These are phyloP conservation scores for Egretta garzetta DNA, from an alignment of 2,113 vertebrate genomes.

Conservation along the genomic window DNA sequence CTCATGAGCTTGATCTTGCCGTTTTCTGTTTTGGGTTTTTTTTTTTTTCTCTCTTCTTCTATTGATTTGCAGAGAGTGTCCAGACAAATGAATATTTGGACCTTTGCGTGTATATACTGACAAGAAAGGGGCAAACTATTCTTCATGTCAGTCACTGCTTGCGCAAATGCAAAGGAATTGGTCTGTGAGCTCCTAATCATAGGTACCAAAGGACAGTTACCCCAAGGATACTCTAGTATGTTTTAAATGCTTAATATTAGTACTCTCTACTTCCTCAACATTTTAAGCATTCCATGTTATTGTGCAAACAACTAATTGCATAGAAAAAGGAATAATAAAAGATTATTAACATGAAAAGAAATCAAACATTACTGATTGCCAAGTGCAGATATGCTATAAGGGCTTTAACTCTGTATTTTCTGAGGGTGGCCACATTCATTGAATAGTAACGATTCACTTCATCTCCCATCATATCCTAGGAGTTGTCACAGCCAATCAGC, in stretches of 20 bases:
- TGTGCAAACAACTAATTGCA: not conserved
- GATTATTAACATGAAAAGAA: not conserved
- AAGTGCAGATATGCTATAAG: not conserved
- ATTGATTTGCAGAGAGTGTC: not conserved
- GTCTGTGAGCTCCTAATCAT: not conserved
- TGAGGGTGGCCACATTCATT: fast-evolving
- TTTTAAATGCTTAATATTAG: not conserved
- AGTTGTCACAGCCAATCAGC: not conserved
- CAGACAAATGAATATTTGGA: not conserved
- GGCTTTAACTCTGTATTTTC: not conserved
- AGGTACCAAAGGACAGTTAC: not conserved
- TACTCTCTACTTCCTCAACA: not conserved
- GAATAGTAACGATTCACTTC: not conserved
- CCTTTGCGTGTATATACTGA: not conserved
- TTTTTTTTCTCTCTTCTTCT: not conserved
- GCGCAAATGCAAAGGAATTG: not conserved
- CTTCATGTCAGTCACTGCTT: not conserved
- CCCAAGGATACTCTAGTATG: not conserved
- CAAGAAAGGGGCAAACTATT: not conserved
- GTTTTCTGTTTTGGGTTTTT: not conserved
- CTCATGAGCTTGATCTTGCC: not conserved
- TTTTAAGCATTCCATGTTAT: not conserved
- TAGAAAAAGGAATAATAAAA: not conserved
- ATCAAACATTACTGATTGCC: not conserved
- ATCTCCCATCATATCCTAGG: not conserved